Percentiles rank a stretch among this genome's conserved stretches.
Evolutionary conservation across 2,797 vertebrate genomes (phyloP).

Genomic region (Siniperca undulata): DNA sequence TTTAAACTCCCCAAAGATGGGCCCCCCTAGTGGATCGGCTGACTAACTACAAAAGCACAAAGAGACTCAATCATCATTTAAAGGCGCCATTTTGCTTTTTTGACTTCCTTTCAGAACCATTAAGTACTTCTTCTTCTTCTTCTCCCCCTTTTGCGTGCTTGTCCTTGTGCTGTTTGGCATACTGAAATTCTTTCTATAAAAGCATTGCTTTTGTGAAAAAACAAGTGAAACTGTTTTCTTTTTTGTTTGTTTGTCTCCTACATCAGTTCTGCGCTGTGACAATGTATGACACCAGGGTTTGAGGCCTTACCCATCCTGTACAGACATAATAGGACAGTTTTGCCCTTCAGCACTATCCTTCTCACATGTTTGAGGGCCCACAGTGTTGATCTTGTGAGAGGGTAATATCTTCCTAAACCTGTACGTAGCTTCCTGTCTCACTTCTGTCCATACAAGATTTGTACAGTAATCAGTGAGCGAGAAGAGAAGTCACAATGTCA

Average conservation of each 20-base stretch:
- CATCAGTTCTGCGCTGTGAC: conserved; percentile 85
- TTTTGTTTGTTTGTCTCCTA: conserved; percentile 54
- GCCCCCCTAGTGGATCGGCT: conserved; percentile 82
- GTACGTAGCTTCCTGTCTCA: conserved; percentile 71
- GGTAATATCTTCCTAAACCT: conserved; percentile 61
- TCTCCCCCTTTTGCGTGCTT: conserved; percentile 62
- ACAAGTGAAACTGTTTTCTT: conserved; percentile 56
- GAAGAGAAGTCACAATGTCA: conserved; percentile 73
- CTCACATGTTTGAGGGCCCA: conserved; percentile 39
- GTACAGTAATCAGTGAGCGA: conserved; percentile 75
- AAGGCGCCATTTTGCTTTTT: conserved; percentile 66
- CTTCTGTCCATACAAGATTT: conserved; percentile 65
- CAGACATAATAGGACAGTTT: conserved; percentile 66
- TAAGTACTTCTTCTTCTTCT: conserved; percentile 29
- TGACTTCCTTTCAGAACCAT: conserved; percentile 52
- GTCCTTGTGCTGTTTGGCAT: conserved; percentile 74
- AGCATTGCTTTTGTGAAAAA: conserved; percentile 61
- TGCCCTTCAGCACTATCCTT: conserved; percentile 50
- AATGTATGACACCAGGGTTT: conserved; percentile 87
- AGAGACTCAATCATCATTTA: conserved; percentile 82
- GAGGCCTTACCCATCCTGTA: conserved; percentile 85
- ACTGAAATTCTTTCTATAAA: conserved; percentile 70
- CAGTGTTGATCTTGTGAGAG: conserved; percentile 49
- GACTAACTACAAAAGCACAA: conserved; percentile 85
- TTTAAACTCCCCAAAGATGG: conserved; percentile 83